Evolutionary conservation across 2,888 invertebrate species (phyloP).

Genomic region (Lasioglossum zephyrum): DNA sequence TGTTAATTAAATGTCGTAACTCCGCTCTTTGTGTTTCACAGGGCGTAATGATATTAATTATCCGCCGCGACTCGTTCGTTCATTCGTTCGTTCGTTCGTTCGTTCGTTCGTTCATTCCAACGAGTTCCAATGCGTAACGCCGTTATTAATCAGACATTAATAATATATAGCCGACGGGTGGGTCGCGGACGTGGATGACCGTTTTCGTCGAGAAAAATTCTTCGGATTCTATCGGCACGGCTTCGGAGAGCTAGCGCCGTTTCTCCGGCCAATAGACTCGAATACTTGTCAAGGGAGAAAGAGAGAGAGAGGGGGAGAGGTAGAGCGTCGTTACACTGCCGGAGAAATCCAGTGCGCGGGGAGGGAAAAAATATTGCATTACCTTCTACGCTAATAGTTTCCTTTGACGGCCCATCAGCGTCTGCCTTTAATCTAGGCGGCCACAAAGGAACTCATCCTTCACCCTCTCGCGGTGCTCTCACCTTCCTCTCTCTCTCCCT

Average conservation of each 20-base stretch:
- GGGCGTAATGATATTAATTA: slow-evolving; percentile 65
- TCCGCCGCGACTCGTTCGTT: slow-evolving; percentile 56
- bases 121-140: slow-evolving; percentile 60
- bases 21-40: slow-evolving; percentile 65
- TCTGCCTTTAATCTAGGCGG: slow-evolving; percentile 73
- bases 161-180: slow-evolving; percentile 42
- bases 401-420: slow-evolving; percentile 79
- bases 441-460: slow-evolving; percentile 70
- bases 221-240: not conserved
- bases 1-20: slow-evolving; percentile 67
- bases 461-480: slow-evolving; percentile 42
- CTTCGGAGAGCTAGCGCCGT: not conserved
- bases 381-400: slow-evolving; percentile 78
- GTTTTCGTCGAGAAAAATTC: slow-evolving; percentile 20
- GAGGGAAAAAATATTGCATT: slow-evolving; percentile 77
- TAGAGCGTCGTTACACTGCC: slow-evolving; percentile 26
- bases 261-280: slow-evolving; percentile 22
- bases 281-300: not conserved
- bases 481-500: slow-evolving; percentile 40
- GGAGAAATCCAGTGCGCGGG: slow-evolving; percentile 58
- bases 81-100: slow-evolving; percentile 41
- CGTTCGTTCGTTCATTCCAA: slow-evolving; percentile 31
- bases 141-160: slow-evolving; percentile 60
- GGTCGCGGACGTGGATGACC: not conserved
- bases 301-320: not conserved